phyloP scores from a whole-genome alignment of 2,797 vertebrate species.

The Rhabdomys pumilio region DNA sequence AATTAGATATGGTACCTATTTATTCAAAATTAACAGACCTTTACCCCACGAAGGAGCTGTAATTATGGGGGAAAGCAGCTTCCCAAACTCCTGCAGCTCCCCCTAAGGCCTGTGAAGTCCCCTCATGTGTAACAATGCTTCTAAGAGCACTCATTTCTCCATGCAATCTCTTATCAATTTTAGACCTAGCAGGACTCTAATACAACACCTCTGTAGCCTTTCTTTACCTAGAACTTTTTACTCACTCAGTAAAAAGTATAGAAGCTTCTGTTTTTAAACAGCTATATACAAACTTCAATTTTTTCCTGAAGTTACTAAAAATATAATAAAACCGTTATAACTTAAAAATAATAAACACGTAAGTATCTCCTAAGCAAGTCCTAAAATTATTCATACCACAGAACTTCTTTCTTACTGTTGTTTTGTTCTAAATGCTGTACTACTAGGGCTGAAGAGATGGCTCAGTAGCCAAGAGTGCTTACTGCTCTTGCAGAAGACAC shows the following conservation, averaged over 20 bases:
- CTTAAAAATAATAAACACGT: not conserved
- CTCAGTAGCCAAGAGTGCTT: not conserved
- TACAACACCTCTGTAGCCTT: conserved; percentile 47
- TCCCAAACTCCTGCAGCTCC: conserved; percentile 85
- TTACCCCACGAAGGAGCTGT: conserved; percentile 85
- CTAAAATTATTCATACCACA: conserved; percentile 45
- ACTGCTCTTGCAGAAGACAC: not conserved
- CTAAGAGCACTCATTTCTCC: not conserved
- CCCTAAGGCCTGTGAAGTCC: conserved; percentile 80
- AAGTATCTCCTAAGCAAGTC: not conserved
- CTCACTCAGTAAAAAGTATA: conserved; percentile 45
- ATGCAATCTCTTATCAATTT: conserved; percentile 37
- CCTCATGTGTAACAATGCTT: conserved; percentile 59
- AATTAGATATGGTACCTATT: conserved; percentile 87
- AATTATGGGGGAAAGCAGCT: conserved; percentile 88
- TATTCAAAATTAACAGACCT: conserved; percentile 88
- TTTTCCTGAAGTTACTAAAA: conserved; percentile 33
- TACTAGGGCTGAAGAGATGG: not conserved
- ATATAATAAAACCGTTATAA: conserved; percentile 25
- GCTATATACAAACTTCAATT: not conserved
- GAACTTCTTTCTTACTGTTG: not conserved
- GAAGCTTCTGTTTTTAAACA: conserved; percentile 46
- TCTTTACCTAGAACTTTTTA: conserved; percentile 61
- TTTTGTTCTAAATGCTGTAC: not conserved
- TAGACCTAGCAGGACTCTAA: conserved; percentile 66